These are phyloP conservation scores for Pyrocoelia pectoralis DNA, from an alignment of 2,888 invertebrate species.

Conservation along the genomic window DNA sequence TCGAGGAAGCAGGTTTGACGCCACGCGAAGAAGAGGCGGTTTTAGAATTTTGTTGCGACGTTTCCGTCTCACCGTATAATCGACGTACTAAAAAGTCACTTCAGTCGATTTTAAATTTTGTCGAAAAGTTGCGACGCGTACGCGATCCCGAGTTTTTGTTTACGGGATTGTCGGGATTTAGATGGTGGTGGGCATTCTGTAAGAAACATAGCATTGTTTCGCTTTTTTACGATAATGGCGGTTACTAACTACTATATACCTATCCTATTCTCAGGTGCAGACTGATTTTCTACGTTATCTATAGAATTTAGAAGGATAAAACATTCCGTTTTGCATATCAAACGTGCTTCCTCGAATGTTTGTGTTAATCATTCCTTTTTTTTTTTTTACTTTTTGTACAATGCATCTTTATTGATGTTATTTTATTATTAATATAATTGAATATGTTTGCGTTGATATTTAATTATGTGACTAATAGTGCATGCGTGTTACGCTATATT, in stretches of 20 bases:
- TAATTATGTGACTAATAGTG: constrained; percentile 52
- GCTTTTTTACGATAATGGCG: constrained; percentile 61
- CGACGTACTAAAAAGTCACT: constrained; percentile 75
- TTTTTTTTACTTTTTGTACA: constrained; percentile 40
- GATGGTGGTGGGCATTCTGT: constrained; percentile 87
- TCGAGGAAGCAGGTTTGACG: constrained; percentile 73
- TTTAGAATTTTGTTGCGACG: constrained; percentile 78
- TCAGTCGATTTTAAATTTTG: constrained; percentile 68
- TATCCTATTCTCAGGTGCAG: not conserved
- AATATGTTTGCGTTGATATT: constrained; percentile 52
- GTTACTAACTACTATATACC: constrained; percentile 23
- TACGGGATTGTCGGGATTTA: constrained; percentile 74
- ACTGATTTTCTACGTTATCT: not conserved
- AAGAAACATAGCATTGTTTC: constrained; percentile 80
- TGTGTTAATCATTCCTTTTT: constrained; percentile 35
- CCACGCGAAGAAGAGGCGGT: constrained; percentile 70
- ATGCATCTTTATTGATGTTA: constrained; percentile 44
- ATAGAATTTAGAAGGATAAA: not conserved
- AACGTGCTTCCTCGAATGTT: constrained; percentile 46
- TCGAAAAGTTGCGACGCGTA: constrained; percentile 68
- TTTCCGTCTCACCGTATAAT: constrained; percentile 74
- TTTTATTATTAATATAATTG: constrained; percentile 49
- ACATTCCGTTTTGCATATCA: constrained; percentile 19
- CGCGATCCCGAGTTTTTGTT: constrained; percentile 73
- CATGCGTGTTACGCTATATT: constrained; percentile 49